Evolutionary conservation across 2,797 vertebrate species (phyloP), one percentile per base, ranked within the genome.

Genomic region (Sebastes goodei): DNA sequence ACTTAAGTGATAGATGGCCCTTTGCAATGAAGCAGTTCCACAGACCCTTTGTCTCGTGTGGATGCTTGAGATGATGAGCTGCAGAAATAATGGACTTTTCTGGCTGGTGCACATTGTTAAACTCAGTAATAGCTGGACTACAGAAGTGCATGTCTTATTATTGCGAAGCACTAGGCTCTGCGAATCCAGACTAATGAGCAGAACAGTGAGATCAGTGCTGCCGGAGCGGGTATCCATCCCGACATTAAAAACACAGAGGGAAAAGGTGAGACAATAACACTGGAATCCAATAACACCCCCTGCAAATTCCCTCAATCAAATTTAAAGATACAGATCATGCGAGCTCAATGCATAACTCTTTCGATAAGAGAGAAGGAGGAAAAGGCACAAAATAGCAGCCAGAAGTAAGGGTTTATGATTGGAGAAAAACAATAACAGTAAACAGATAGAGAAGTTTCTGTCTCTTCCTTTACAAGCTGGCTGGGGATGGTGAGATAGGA

Each of bases 201-300:
- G 85, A 86, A 78, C 80, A 76, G 89, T 27, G 82, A 88, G 91
- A 92, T 91, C 87, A 87, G 88, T 77, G 87, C 89, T 81, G 89
- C 87, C 46, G 89, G 84, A 92, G 87, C 73, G 84, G 86, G 89
- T 83, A 86, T 90, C 88, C 85, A 91, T 86, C 86, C 89, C 80
- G 20, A 91, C 90, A 91, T 91, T 91, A 93, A 92, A 93, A 88
- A 88, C 86, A 84, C 71, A 59, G 55, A 78, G 84, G 73, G 71
- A 88, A 90, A 92, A 91, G 93, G 91, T 89, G 91, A 89, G 92
- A 92, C 94, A 90, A 92, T 91, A 94, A 94, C 80, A 78, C 64
- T 29, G 57, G 83, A 94, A 95, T 94, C 93, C 92, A 95, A 96
- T 96, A 96, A 95, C 92, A 91, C 85, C 87, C 88, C 87, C 89